phyloP scores from a whole-genome alignment of 2,113 vertebrate species.

The Puntigrus tetrazona region DNA sequence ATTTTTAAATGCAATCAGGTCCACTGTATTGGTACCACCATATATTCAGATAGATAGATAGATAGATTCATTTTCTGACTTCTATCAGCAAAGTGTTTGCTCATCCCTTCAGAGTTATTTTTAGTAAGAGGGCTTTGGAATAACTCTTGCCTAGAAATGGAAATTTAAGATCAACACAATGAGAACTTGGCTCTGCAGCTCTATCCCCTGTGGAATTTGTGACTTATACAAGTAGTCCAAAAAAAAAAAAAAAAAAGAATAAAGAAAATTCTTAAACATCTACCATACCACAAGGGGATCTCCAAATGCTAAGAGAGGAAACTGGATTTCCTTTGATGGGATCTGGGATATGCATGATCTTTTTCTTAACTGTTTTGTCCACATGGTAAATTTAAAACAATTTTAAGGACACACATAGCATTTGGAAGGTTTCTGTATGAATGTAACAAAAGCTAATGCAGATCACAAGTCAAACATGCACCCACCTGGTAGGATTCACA shows the following conservation, averaged over 20 bases:
- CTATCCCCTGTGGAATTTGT: slow-evolving; percentile 30
- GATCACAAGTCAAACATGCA: neutral
- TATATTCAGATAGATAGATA: too few species aligned
- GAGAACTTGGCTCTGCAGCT: slow-evolving; percentile 43
- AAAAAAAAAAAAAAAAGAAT: neutral
- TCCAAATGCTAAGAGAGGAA: slow-evolving; percentile 41
- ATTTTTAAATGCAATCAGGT: neutral
- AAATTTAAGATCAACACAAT: slow-evolving; percentile 49
- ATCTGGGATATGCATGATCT: slow-evolving; percentile 20
- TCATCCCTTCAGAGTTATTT: slow-evolving; percentile 38
- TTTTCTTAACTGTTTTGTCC: slow-evolving; percentile 19
- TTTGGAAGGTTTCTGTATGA: neutral
- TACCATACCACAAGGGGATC: slow-evolving; percentile 24
- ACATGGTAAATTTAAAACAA: neutral
- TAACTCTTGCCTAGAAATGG: slow-evolving; percentile 54
- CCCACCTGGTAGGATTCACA: too few species aligned
- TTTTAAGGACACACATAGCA: neutral
- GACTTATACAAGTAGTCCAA: slow-evolving; percentile 27
- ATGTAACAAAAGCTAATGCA: neutral
- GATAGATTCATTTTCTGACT: too few species aligned
- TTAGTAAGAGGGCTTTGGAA: slow-evolving; percentile 51
- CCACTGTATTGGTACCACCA: too few species aligned
- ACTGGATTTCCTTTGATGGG: neutral
- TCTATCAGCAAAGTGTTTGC: slow-evolving; percentile 7
- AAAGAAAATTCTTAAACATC: slow-evolving; percentile 23